Evolutionary conservation across 2,113 vertebrate species (phyloP).

Genomic region (Hippopotamus amphibius): DNA sequence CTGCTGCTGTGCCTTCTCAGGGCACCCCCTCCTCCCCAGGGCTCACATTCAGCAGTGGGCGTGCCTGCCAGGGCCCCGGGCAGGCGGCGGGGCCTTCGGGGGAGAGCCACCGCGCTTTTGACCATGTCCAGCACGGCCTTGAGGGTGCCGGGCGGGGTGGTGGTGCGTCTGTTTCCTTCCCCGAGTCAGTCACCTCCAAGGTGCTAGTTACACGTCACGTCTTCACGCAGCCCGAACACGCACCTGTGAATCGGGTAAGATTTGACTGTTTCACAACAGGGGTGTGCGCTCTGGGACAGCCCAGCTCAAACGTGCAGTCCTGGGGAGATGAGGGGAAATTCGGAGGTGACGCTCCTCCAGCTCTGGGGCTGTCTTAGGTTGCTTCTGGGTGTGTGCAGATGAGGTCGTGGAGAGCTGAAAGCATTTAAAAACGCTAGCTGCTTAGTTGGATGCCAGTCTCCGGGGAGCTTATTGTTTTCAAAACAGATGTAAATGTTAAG

Average conservation of each 20-base stretch:
- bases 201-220: background rate
- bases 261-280: background rate
- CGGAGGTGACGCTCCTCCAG: accelerated
- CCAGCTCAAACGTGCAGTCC: background rate
- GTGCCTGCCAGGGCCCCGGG: background rate
- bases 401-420: accelerated
- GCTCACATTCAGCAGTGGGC: background rate
- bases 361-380: background rate
- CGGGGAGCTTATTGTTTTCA: background rate
- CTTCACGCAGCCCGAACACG: accelerated
- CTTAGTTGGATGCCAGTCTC: accelerated
- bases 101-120: background rate
- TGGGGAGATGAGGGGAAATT: background rate
- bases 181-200: background rate
- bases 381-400: accelerated
- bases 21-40: background rate
- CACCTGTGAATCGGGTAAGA: accelerated
- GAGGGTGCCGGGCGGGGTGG: background rate
- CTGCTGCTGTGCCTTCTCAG: background rate
- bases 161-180: background rate
- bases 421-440: background rate
- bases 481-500: background rate
- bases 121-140: background rate
- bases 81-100: background rate
- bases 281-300: background rate